Conservation (phyloP, 2,797 vertebrate species). For the Cirrhinus mrigala region DNA sequence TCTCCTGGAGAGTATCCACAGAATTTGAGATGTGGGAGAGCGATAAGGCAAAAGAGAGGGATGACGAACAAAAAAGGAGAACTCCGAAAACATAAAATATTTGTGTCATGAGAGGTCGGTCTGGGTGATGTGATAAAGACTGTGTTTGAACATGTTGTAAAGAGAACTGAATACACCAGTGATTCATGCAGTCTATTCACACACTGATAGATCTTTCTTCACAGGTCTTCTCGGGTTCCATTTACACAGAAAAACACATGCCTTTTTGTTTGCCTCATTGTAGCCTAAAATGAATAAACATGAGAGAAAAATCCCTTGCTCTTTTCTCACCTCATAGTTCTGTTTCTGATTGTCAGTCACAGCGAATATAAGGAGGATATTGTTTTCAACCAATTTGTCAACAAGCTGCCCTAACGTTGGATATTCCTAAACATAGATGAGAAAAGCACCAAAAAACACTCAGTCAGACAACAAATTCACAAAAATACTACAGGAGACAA, state of each 20-base stretch:
- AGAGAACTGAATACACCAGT: constrained; percentile 52
- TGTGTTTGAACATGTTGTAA: constrained; percentile 71
- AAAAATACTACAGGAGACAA: background rate
- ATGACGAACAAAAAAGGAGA: constrained; percentile 28
- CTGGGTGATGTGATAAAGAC: constrained; percentile 25
- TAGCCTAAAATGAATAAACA: constrained; percentile 24
- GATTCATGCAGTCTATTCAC: constrained; percentile 59
- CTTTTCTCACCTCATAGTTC: constrained; percentile 88
- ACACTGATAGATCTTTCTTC: constrained; percentile 48
- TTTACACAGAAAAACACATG: background rate
- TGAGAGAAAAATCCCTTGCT: constrained; percentile 29
- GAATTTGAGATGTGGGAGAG: background rate
- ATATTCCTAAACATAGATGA: constrained; percentile 84
- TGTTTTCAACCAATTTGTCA: constrained; percentile 96
- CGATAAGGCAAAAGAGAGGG: constrained; percentile 25
- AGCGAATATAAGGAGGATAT: constrained; percentile 95
- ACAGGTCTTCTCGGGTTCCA: constrained; percentile 28
- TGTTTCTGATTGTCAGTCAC: constrained; percentile 85
- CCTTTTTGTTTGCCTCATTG: constrained; percentile 10
- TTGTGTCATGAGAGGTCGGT: constrained; percentile 27
- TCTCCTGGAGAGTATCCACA: background rate
- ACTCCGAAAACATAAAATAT: constrained; percentile 33
- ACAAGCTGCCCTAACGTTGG: constrained; percentile 94
- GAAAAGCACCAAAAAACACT: constrained; percentile 7
- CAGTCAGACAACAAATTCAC: background rate